Evolutionary conservation across 35 echinoderm and acorn worm genomes (phyloP), one percentile per base, ranked within the genome.

Genomic region (Apostichopus japonicus): DNA sequence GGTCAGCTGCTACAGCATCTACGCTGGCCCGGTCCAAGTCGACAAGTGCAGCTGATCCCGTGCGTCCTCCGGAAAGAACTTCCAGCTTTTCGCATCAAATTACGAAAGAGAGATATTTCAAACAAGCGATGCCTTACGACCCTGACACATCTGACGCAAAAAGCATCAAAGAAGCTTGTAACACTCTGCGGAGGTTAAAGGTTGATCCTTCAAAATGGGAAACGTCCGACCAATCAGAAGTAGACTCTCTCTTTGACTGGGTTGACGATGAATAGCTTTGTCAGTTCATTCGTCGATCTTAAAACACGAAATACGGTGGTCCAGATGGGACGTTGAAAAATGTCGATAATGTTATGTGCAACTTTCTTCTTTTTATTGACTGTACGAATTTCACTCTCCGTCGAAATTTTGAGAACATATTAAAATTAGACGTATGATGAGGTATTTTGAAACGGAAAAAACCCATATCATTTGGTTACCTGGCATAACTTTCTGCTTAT

Each of bases 131-230:
- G 22, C 25, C 16, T 22, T 91, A 91, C 54, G 89, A 91, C 16
- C 89, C 89, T 2, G 70, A 77, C 54, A 78, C 70, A 17, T 91
- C 89, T 5, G 89, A 91, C 19, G 89, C 72, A 5, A 91, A 79
- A 15, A 91, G 89, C 57, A 91, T 91, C 11, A 91, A 91, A 57
- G 70, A 77, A 16, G 89, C 72, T 15, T 78, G 54, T 24, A 79
- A 79, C 13, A 91, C 89, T 4, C 76, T 91, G 16, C 70, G 76
- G 24, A 91, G 76, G 72, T 79, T 91, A 55, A 91, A 91, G 89
- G 89, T 91, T 27, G 72, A 77, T 25, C 89, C 89, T 91, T 53
- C 56, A 21, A 88, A 88, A 88, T 88, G 76, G 89, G 72, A 91
- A 91, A 56, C 10, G 9, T 15, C 53, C 10, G 89, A 91, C 19